A percentile compares a stretch with the other conserved stretches of the same genome.
These are phyloP conservation scores for Aurelia coerulea DNA, from an alignment of 30 jellyfish, hydroid and myxozoan genomes.

Conservation along the genomic window DNA sequence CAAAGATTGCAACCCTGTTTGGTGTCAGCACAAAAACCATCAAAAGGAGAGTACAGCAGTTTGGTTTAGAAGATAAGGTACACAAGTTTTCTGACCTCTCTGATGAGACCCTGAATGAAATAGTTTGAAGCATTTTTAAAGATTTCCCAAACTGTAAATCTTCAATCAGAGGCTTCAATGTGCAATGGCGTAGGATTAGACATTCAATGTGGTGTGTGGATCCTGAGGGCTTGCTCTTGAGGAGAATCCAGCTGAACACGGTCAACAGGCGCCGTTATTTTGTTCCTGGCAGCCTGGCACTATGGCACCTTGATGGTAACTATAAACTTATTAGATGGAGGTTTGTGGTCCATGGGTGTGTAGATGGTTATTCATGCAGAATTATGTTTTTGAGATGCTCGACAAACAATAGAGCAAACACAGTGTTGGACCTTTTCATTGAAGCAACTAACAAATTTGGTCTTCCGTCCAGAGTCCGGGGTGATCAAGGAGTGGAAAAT, in stretches of 20 bases:
- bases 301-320: conserved; percentile 50
- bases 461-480: conserved; percentile 39
- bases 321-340: conserved; percentile 41
- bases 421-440: conserved; percentile 10
- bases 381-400: conserved; percentile 28
- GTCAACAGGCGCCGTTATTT: conserved; percentile 13
- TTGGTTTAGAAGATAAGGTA: conserved; percentile 12
- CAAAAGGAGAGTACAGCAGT: conserved; percentile 28
- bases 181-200: conserved; percentile 44
- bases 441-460: conserved; percentile 19
- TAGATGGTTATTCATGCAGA: conserved; percentile 38
- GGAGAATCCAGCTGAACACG: conserved; percentile 39
- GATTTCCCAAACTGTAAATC: conserved; percentile 63
- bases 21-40: conserved; percentile 54
- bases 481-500: conserved; percentile 49
- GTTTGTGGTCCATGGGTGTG: conserved; percentile 42
- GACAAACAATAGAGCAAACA: conserved; percentile 18
- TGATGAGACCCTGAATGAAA: conserved; percentile 22
- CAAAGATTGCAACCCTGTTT: conserved; percentile 50
- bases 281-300: conserved; percentile 42
- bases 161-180: conserved; percentile 24
- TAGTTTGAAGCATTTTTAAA: background rate
- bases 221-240: conserved; percentile 56
- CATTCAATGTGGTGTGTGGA: conserved; percentile 63
- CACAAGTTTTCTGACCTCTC: background rate